Conservation (phyloP, 2,888 invertebrate species). For the Hypercompe scribonia region DNA sequence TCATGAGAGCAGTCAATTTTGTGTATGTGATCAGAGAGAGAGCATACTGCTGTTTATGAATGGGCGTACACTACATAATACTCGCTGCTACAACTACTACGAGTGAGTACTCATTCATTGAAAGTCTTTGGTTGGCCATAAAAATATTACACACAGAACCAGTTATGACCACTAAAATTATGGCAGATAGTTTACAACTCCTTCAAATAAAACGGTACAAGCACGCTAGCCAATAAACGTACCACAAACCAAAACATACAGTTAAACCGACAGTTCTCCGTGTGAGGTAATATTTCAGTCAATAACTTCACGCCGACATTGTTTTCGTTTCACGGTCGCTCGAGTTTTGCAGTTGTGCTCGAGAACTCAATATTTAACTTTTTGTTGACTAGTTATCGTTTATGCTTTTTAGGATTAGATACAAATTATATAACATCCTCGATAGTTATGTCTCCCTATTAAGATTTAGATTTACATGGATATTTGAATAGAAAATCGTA, state of each 20-base stretch:
- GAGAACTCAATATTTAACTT: neutral
- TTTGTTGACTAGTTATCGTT: neutral
- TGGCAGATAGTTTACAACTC: neutral
- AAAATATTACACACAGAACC: neutral
- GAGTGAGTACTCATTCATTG: neutral
- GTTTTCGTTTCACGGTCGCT: slow-evolving; percentile 47
- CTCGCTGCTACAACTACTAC: neutral
- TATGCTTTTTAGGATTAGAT: neutral
- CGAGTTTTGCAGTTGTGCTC: neutral
- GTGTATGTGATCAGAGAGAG: neutral
- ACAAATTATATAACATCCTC: neutral
- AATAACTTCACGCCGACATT: slow-evolving; percentile 52
- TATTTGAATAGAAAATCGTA: neutral
- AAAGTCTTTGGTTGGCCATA: neutral
- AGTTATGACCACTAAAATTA: slow-evolving; percentile 1
- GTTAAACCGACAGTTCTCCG: slow-evolving; percentile 29
- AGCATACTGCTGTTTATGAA: neutral
- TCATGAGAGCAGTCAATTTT: neutral
- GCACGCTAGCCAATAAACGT: neutral
- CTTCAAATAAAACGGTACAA: neutral
- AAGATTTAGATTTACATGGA: neutral
- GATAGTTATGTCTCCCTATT: neutral
- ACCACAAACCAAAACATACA: neutral
- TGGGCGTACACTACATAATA: neutral
- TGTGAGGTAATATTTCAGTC: slow-evolving; percentile 46